phyloP scores from a whole-genome alignment of 2,888 invertebrate genomes.

The Sympetrum striolatum region DNA sequence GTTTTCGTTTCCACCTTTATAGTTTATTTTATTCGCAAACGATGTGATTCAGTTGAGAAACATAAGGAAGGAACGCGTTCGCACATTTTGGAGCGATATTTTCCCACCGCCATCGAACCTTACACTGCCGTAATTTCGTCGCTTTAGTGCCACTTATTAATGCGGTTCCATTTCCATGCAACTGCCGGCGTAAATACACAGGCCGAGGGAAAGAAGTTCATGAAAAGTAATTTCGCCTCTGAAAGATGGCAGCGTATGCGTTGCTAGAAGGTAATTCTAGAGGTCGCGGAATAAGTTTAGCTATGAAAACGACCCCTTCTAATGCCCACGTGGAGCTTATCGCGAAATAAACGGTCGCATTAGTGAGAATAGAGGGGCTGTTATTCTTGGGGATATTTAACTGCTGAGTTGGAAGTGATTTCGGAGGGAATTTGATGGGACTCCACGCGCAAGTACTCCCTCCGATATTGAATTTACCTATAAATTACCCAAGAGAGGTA shows the following conservation, averaged over 20 bases:
- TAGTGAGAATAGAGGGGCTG: not conserved
- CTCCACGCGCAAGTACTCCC: no score
- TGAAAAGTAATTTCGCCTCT: not conserved
- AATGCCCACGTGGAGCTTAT: not conserved
- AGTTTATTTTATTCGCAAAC: no score
- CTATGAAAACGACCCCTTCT: not conserved
- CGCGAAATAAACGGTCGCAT: not conserved
- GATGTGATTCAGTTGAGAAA: no score
- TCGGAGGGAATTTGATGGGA: no score
- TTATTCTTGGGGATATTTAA: not conserved
- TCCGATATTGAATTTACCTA: no score
- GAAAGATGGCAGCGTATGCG: not conserved
- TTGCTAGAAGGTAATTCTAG: not conserved
- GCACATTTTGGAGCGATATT: no score
- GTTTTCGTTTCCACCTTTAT: no score
- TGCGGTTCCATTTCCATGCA: not conserved
- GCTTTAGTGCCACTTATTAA: not conserved
- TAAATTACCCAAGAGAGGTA: no score
- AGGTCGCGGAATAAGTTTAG: not conserved
- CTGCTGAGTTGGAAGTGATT: not conserved
- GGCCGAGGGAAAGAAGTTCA: not conserved
- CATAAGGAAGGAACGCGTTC: no score
- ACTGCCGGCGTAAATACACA: not conserved
- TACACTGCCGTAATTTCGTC: not conserved
- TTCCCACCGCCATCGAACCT: not conserved